Conservation (phyloP, 2,888 invertebrate species). For the Heliconius cydno region DNA sequence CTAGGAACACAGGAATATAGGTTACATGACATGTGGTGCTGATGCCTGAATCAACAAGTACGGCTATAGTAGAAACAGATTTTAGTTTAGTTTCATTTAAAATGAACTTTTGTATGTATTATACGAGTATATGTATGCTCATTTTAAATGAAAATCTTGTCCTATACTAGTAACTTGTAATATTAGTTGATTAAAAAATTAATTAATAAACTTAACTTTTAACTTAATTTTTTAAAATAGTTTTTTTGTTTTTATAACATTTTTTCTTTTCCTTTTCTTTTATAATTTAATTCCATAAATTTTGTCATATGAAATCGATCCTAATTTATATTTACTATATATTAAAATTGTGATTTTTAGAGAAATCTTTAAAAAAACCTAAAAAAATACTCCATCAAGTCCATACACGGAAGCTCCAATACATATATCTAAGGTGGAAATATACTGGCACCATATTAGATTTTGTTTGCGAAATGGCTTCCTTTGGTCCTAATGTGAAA, state of each 20-base stretch:
- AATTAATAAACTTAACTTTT: no score
- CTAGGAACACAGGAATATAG: slow-evolving; percentile 50
- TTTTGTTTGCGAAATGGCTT: slow-evolving; percentile 76
- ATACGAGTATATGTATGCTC: background rate
- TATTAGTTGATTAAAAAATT: background rate
- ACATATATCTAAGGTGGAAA: background rate
- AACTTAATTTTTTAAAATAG: no score
- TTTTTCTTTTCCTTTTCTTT: no score
- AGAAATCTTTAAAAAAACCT: no score
- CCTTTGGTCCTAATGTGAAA: slow-evolving; percentile 54
- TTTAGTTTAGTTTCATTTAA: slow-evolving; percentile 10
- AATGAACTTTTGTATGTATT: background rate
- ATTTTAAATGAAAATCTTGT: background rate
- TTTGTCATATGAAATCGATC: background rate
- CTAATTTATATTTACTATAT: background rate
- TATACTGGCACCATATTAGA: slow-evolving; percentile 49
- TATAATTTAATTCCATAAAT: background rate
- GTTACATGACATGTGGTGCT: slow-evolving; percentile 56
- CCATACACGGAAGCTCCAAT: slow-evolving; percentile 16
- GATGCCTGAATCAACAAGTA: slow-evolving; percentile 72
- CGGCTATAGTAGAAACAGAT: slow-evolving; percentile 44
- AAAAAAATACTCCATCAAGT: background rate
- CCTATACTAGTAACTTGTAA: background rate
- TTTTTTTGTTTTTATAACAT: no score
- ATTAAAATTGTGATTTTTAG: background rate